Base-by-base conservation (phyloP, 2,888 invertebrate genomes). In the Luperina testacea region DNA sequence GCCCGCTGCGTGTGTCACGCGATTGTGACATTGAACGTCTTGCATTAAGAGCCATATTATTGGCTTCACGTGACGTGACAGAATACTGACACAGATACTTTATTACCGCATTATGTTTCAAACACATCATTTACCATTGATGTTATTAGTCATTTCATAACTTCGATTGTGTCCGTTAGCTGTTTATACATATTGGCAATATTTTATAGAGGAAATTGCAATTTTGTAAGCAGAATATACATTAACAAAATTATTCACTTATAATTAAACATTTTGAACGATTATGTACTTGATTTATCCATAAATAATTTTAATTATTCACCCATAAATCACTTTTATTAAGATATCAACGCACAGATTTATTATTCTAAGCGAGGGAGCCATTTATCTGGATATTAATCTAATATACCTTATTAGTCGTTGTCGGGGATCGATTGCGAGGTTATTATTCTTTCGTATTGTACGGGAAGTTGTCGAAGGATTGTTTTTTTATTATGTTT, bases 311-410 rank as follows among this genome's bases (percentile, higher is more conserved):
- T 89, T 88, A 86, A 90, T 87, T 87, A 89, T 87, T 89, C 87
- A 83, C 65, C 81, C 85, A 85, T 90, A 88, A 90, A 92, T 90
- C 88, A 90, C 81, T 83, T 88, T 89, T 88, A 88, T 90, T 88
- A 90, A 90, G 90, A 89, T 90, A 90, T 92, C 87, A 83, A 82
- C 84, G 86, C 69, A 72, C 82, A 85, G 88, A 92, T 91, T 91
- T 90, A 91, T 92, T 90, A 88, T 90, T 86, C 77, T 85, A 82
- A 85, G 83, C 87, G 85, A 88, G 87, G 85, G 75, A 75, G 84
- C 86, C 88, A 91, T 92, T 92, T 90, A 92, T 92, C 89, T 89
- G 84, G 87, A 86, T 88, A 92, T 92, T 91, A 89, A 91, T 91
- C 89, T 91, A 89, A 89, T 91, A 67, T 86, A 81, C 85, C 83